Percentiles rank a stretch among this genome's conserved stretches.
Conservation (phyloP, 2,888 invertebrate genomes). For the Apoda limacodes region DNA sequence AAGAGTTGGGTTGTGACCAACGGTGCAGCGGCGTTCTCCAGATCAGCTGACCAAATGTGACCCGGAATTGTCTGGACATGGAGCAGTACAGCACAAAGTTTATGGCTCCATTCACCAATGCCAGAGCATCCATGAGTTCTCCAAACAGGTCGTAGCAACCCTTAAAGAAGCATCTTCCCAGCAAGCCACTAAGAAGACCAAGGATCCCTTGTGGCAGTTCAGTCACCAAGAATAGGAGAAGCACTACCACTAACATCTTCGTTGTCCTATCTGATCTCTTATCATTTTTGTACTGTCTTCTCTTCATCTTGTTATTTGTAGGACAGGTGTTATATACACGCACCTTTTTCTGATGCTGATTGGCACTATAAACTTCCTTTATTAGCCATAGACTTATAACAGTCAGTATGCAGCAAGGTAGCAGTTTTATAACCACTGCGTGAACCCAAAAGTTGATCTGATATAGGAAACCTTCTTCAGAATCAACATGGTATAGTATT, state of each 20-base stretch:
- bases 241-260: slow-evolving; percentile 87
- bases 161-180: slow-evolving; percentile 78
- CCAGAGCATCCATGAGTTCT: slow-evolving; percentile 91
- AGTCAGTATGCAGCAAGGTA: slow-evolving; percentile 83
- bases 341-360: slow-evolving; percentile 73
- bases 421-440: slow-evolving; percentile 81
- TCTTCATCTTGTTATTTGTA: slow-evolving; percentile 46
- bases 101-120: slow-evolving; percentile 90
- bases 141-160: slow-evolving; percentile 85
- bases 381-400: slow-evolving; percentile 79
- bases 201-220: slow-evolving; percentile 88
- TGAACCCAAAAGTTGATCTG: slow-evolving; percentile 85
- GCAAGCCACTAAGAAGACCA: slow-evolving; percentile 62
- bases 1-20: slow-evolving; percentile 59
- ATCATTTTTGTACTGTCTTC: slow-evolving; percentile 48
- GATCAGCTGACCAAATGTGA: slow-evolving; percentile 59
- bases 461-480: slow-evolving; percentile 71
- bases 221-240: slow-evolving; percentile 87
- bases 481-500: slow-evolving; percentile 61
- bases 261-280: slow-evolving; percentile 83
- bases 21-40: slow-evolving; percentile 54
- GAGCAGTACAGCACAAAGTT: slow-evolving; percentile 95
- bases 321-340: slow-evolving; percentile 61
- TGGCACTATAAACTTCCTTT: slow-evolving; percentile 76
- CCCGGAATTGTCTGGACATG: slow-evolving; percentile 93